These are phyloP conservation scores for Lasius platythorax DNA, from an alignment of 2,888 invertebrate genomes.

Conservation along the genomic window DNA sequence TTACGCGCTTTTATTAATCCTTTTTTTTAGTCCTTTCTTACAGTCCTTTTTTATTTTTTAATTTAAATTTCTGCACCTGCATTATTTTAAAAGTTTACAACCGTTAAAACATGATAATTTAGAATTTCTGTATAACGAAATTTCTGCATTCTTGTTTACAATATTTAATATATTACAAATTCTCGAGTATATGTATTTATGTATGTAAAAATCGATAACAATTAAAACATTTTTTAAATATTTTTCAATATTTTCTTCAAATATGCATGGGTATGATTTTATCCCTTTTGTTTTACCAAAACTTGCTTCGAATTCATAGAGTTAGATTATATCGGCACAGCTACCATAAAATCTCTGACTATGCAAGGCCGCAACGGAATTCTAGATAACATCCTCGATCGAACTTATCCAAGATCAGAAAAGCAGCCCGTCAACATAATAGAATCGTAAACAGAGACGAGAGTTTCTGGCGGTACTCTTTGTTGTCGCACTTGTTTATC, in stretches of 20 bases:
- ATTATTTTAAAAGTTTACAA: not conserved
- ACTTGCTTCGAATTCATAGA: not conserved
- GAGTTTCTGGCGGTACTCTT: conserved; percentile 1
- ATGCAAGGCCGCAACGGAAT: conserved; percentile 23
- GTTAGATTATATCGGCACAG: not conserved
- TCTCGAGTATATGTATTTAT: not conserved
- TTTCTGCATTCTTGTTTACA: conserved; percentile 7
- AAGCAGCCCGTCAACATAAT: conserved; percentile 14
- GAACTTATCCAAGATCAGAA: conserved; percentile 29
- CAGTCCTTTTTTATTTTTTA: not conserved
- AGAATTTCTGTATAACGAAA: not conserved
- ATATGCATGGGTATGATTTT: not conserved
- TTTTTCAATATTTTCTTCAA: not conserved
- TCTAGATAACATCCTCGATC: conserved; percentile 26
- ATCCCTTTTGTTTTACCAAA: not conserved
- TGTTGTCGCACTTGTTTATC: conserved; percentile 72
- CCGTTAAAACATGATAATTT: not conserved
- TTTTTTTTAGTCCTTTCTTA: not conserved
- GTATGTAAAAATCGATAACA: not conserved
- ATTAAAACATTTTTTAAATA: not conserved
- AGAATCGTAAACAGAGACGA: conserved; percentile 42
- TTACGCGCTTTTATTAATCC: conserved; percentile 8
- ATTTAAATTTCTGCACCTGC: not conserved
- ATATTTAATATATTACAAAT: not conserved
- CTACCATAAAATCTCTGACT: conserved; percentile 31